A percentile compares a stretch with the other conserved stretches of the same genome.
Evolutionary conservation across 2,888 invertebrate species (phyloP).

Genomic region (Ypsolopha sequella): DNA sequence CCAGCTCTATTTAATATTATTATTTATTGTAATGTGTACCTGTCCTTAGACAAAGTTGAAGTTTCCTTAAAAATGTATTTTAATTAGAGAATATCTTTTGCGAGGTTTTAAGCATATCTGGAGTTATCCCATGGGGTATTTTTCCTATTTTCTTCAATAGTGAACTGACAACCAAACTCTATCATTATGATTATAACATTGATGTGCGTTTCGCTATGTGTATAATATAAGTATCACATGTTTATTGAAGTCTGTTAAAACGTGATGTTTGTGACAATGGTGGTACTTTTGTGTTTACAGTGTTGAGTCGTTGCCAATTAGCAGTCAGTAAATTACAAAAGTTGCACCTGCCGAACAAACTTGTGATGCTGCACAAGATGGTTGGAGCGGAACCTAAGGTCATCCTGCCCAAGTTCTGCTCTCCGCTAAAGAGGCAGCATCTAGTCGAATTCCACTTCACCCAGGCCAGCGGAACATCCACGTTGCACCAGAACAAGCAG

Average conservation of each 20-base stretch:
- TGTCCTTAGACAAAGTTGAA: no score
- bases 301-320: slow-evolving; percentile 48
- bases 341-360: slow-evolving; percentile 40
- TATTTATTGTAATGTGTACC: no score
- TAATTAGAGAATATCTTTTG: no score
- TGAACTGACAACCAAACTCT: no score
- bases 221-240: background rate
- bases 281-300: slow-evolving; percentile 28
- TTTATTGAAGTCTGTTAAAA: background rate
- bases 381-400: slow-evolving; percentile 28
- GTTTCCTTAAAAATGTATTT: no score
- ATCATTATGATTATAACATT: no score
- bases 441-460: slow-evolving; percentile 47
- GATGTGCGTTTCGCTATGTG: no score
- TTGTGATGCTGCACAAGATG: slow-evolving; percentile 35
- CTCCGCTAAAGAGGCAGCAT: slow-evolving; percentile 52
- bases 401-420: slow-evolving; percentile 40
- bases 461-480: slow-evolving; percentile 22
- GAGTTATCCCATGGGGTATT: no score
- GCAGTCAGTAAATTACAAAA: slow-evolving; percentile 38
- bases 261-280: background rate
- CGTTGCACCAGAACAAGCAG: slow-evolving; percentile 43
- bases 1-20: no score
- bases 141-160: background rate
- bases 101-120: no score